Base-by-base conservation (phyloP, 2,797 vertebrate species). In the Falco concolor region DNA sequence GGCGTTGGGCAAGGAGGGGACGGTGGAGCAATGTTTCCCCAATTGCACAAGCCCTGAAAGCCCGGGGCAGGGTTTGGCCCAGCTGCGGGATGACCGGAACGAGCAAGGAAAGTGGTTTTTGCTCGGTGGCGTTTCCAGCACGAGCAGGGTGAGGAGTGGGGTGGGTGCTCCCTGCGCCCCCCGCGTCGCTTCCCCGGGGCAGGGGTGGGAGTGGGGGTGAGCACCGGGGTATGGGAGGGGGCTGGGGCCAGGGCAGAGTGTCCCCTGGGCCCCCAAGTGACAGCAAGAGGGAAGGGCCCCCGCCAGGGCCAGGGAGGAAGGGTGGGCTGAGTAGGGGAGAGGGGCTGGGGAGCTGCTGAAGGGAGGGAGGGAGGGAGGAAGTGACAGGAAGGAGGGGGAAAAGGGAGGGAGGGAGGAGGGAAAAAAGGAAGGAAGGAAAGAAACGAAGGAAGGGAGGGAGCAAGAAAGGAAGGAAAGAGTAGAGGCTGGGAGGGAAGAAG, bases 91-190 rank as follows among this genome's bases (percentile, higher is more conserved):
- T 83, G 84, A 34, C 7, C 3, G 63, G 84, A 88, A 79, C 2
- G 5, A 23, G 42, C 14, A 0, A 21, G 67, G 72, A 90, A 74
- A 80, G 64, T 6, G 84, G 19, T 10, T 52, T 3, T 84, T 40
- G 73, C 18, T 49, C 2, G 4, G 30, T 8, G 88, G 72, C 0
- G 10, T 19, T 67, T 56, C 56, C 72, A 52, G 67, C 13, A 9
- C 6, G 5, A 1, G 5, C 16, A 0, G 3, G 50, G 45, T 2
- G 28, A 38, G 75, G 20, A 49, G 10, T 5, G 15, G 73, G 27
- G 54, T 1, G 10, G 14, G 44, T 19, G 52, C 21, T 18, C 12
- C 28, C 0, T 32, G 6, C 5, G 7, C 16, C 7, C 25, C 60
- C 63, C 8, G 4, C 4, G 34, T 42, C 9, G 4, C 4, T 40